Evolutionary conservation across 2,888 invertebrate species (phyloP), one percentile per base, ranked within the genome.

Genomic region (Endomychus coccineus): DNA sequence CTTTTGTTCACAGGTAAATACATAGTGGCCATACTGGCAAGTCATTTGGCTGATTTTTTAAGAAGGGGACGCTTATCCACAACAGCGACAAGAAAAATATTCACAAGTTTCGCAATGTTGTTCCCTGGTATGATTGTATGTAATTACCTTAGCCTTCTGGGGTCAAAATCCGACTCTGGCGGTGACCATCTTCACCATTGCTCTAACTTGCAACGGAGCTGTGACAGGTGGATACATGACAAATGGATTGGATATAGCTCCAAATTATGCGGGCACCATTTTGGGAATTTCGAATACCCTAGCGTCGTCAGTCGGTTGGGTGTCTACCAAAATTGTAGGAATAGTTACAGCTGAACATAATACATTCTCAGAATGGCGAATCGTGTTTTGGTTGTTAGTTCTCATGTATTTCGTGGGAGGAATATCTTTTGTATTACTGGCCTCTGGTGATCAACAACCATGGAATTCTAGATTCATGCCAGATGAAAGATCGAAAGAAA

Each of bases 211-310:
- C 53, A 88, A 88, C 63, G 90, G 90, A 12, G 86, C 82, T 0
- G 86, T 88, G 10, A 86, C 87, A 0, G 86, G 84, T 6, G 89
- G 89, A 1, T 89, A 88, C 62, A 72, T 88, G 16, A 83, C 87
- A 43, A 89, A 89, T 56, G 87, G 85, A 7, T 68, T 90, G 14
- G 89, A 90, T 53, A 87, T 90, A 51, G 88, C 89, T 2, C 89
- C 89, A 1, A 87, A 88, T 61, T 90, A 86, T 59, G 85, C 87
- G 38, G 85, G 90, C 1, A 89, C 89, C 1, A 87, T 90, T 44
- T 88, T 89, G 62, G 89, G 89, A 22, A 69, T 90, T 70, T 87
- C 88, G n/a, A 89, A 89, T 56, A 86, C 87, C 0, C 64, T 88
- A 36, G 86, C 87, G 0, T 88, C 88, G 0, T 70, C 85, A 33